Percentiles rank a stretch among this genome's conserved stretches.
Conservation (phyloP, 2,797 vertebrate genomes). For the Furcifer pardalis region DNA sequence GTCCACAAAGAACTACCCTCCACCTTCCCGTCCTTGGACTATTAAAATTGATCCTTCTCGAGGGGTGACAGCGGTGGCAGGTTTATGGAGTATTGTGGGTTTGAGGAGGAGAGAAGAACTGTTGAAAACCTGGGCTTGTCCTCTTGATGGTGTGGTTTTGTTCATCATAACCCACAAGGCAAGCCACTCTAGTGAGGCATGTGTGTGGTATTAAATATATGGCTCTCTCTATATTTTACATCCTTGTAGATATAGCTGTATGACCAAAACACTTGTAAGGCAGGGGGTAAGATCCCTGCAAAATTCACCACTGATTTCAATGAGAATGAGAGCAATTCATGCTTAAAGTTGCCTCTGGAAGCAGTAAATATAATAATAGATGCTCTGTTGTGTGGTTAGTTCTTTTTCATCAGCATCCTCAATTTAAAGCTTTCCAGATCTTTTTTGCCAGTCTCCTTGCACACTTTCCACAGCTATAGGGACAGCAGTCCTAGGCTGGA, state of each 20-base stretch:
- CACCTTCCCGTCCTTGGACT: slow-evolving; percentile 11
- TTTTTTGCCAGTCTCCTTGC: background rate
- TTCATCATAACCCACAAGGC: background rate
- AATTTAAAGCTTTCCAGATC: background rate
- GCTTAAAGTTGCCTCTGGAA: background rate
- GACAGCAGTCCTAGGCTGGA: slow-evolving; percentile 30
- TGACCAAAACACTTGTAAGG: background rate
- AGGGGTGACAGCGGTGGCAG: background rate
- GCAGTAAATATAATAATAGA: background rate
- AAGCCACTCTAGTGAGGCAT: background rate
- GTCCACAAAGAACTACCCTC: slow-evolving; percentile 26
- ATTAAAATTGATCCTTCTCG: slow-evolving; percentile 60
- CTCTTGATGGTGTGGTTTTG: background rate
- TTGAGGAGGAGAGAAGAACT: background rate
- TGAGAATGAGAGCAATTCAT: too few relatives aligned
- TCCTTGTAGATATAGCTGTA: too few relatives aligned
- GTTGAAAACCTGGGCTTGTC: too few relatives aligned
- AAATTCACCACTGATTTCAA: background rate
- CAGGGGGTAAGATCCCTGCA: background rate
- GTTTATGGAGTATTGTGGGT: background rate
- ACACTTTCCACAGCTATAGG: background rate
- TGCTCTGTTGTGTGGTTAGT: background rate
- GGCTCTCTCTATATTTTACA: background rate
- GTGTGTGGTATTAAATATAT: background rate
- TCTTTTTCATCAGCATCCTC: background rate